phyloP scores from a whole-genome alignment of 2,113 vertebrate species.

The Apeltes quadracus region DNA sequence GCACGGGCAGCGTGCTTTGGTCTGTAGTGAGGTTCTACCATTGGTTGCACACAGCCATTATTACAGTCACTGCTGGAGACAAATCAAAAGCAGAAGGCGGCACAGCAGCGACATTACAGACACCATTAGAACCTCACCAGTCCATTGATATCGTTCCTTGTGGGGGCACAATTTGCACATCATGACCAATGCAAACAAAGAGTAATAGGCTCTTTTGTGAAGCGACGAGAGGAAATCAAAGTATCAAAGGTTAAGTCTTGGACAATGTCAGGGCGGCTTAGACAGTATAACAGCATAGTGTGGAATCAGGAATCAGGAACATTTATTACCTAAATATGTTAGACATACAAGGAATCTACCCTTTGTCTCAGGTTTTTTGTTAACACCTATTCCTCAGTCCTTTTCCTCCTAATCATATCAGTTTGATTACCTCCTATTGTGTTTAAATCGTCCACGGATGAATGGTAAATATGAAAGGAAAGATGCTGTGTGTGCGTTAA shows the following conservation, averaged over 20 bases:
- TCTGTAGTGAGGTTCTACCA: background rate
- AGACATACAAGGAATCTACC: too few relatives aligned
- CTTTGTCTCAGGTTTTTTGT: too few relatives aligned
- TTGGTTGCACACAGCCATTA: background rate
- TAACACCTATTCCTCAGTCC: background rate
- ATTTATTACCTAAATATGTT: too few relatives aligned
- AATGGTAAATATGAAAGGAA: background rate
- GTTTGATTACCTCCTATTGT: slow-evolving; percentile 19
- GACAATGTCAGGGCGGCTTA: slow-evolving; percentile 9
- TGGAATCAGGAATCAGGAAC: too few relatives aligned
- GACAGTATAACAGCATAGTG: background rate
- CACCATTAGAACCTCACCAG: slow-evolving; percentile 1
- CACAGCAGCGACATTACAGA: background rate
- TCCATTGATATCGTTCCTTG: background rate
- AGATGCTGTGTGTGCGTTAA: background rate
- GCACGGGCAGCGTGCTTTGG: slow-evolving; percentile 1
- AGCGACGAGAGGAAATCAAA: slow-evolving; percentile 14
- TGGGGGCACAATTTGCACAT: background rate
- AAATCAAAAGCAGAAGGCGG: background rate
- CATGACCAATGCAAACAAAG: slow-evolving; percentile 14
- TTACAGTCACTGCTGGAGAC: slow-evolving; percentile 5
- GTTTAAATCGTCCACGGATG: slow-evolving; percentile 60
- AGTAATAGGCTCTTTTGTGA: slow-evolving; percentile 8
- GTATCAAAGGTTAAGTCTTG: slow-evolving; percentile 14
- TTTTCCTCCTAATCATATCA: slow-evolving; percentile 20